Base-by-base conservation (phyloP, 1,140 invertebrate species). In the Andricus grossulariae region DNA sequence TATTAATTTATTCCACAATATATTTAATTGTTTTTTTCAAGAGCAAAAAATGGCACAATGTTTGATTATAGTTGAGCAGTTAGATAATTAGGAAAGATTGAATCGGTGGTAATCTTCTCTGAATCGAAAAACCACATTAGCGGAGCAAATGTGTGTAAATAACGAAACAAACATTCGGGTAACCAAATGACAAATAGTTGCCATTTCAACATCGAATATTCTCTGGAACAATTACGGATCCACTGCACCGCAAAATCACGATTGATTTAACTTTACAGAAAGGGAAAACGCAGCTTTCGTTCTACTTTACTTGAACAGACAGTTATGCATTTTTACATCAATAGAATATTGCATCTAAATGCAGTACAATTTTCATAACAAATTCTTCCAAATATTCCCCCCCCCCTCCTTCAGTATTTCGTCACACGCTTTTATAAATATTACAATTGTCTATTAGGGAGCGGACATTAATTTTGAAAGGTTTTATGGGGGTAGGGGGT, bases 181-280 rank as follows among this genome's bases (percentile, higher is more conserved):
- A 66, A 66, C 60, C 60, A 66, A 66, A 66, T 66, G 60, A 66
- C 60, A 66, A 66, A 66, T 66, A 66, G 60, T 45, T 66, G 60
- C 25, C 25, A 39, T 45, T 66, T 66, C 25, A 66, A 39, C 15
- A 66, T 66, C 25, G 6, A 66, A 66, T 66, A 66, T 66, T 66
- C 57, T 66, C 57, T 66, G 15, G 12, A 66, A 66, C 45, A 66
- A 66, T 66, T 39, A 66, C 32, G 16, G 39, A n/a, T 66, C 3
- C 60, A 66, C 6, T 15, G 25, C 8, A 13, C 21, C 57, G 25
- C 60, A 66, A 39, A 39, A 66, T 66, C 15, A 66, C 15, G 60
- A 66, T 66, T n/a, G 39, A 66, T 45, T 66, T 66, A 6, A 15
- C 57, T 66, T 3, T 16, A 12, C 15, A 32, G 21, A 11, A 25